phyloP scores from a whole-genome alignment of 1,140 invertebrate genomes.

The Neotoxoptera formosana region DNA sequence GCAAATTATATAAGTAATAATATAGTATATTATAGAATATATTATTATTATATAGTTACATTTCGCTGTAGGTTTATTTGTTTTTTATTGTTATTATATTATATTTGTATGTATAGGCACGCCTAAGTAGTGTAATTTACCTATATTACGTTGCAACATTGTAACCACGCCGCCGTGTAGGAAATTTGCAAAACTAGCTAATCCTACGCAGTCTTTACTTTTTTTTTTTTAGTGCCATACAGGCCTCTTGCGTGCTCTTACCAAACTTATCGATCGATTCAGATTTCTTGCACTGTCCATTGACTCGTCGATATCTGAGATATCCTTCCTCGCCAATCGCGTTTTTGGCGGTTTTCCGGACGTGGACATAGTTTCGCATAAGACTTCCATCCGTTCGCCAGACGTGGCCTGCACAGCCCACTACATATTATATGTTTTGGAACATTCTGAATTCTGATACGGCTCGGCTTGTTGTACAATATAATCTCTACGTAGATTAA shows the following conservation, averaged over 20 bases:
- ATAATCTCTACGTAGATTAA: not conserved
- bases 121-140: not conserved
- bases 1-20: too few species aligned
- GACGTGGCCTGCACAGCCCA: not conserved
- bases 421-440: not conserved
- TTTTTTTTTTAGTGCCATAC: not conserved
- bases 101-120: not conserved
- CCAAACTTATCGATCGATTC: not conserved
- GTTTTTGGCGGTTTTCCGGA: not conserved
- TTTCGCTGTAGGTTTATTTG: not conserved
- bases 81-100: not conserved
- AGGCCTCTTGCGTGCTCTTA: not conserved
- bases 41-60: not conserved
- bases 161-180: not conserved
- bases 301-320: not conserved
- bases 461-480: not conserved
- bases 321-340: not conserved
- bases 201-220: not conserved
- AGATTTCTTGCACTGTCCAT: not conserved
- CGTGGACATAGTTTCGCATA: not conserved
- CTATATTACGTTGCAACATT: not conserved
- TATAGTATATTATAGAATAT: not conserved
- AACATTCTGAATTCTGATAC: not conserved
- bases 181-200: not conserved
- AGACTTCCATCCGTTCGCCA: not conserved